Percentiles rank a stretch among this genome's conserved stretches.
Evolutionary conservation across 2,888 invertebrate species (phyloP).

Genomic region (Mimumesa dahlbomi): DNA sequence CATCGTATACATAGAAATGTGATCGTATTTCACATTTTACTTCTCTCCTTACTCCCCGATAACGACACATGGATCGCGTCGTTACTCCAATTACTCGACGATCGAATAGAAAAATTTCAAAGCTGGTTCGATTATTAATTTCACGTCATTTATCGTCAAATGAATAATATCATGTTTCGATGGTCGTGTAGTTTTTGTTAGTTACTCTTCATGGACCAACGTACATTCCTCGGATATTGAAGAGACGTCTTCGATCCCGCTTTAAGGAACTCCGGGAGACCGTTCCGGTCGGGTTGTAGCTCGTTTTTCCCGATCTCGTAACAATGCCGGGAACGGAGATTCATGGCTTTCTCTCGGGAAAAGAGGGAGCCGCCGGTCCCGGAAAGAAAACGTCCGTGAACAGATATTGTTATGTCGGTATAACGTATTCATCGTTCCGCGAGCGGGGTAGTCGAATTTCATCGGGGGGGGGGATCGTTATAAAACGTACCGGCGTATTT

Average conservation of each 20-base stretch:
- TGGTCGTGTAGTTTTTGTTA: conserved; percentile 45
- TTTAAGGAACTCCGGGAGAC: conserved; percentile 56
- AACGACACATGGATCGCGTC: no score
- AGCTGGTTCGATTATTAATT: conserved; percentile 19
- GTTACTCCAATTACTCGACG: no score
- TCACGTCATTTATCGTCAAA: neutral
- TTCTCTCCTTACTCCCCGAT: no score
- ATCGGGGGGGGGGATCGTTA: conserved; percentile 17
- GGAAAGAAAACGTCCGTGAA: conserved; percentile 6
- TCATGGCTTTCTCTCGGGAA: conserved; percentile 45
- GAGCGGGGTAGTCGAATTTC: conserved; percentile 10
- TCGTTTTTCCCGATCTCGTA: conserved; percentile 54
- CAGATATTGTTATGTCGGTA: conserved; percentile 25
- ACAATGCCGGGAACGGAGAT: conserved; percentile 58
- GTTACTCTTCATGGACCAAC: conserved; percentile 27
- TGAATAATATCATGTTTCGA: no score
- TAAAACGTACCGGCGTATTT: conserved; percentile 9
- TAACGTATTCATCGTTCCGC: conserved; percentile 27
- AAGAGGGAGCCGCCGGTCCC: conserved; percentile 17
- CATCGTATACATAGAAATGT: no score
- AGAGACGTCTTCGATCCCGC: conserved; percentile 39
- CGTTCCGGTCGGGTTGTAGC: conserved; percentile 50
- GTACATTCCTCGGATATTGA: conserved; percentile 46
- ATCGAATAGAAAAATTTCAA: neutral
- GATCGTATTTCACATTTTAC: no score